Base-by-base conservation (phyloP, 2,113 vertebrate species). In the Coptodon rendalli region DNA sequence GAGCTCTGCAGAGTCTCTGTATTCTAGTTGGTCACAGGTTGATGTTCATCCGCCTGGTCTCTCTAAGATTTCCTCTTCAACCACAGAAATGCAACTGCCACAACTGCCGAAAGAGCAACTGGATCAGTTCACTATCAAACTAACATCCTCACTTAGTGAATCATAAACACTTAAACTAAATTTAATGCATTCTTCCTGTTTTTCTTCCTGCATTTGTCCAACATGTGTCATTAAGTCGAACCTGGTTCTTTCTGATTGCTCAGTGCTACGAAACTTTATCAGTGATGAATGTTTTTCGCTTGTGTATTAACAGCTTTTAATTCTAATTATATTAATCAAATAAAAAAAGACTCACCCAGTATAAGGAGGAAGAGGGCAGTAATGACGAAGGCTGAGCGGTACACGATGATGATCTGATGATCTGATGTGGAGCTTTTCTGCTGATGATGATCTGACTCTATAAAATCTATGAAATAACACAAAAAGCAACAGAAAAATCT, bases 381-480 rank as follows among this genome's bases (percentile, higher is more conserved):
- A 54, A 81, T 24, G 22, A 81, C 0, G 36, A 59, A 31, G 36
- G 36, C 80, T 27, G 80, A 43, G 22, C 22, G 22, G 48, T 19
- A 81, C 4, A 59, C 0, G 53, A 81, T 16, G 36, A 57, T 0
- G 2, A 38, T 0, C 17, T 38, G 61, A 38, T 12, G 4, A 6
- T 36, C 59, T 31, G 27, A 5, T 31, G 27, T 3, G 4, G 13
- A 16, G 27, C 13, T 31, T 7, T 4, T 9, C 14, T 61, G 1
- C 27, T 17, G 57, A 1, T 31, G 29, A 19, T n/a, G 31, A 34
- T 0, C 61, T 68, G 1, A 12, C 52, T 0, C 2, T 54, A 12
- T 24, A 54, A 54, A 24, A 54, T 22, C 52, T 24, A 54, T 54
- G 53, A 24, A 54, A 54, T 24, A 54, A 54, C 53, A 54, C n/a